Percentiles rank a stretch among this genome's conserved stretches.
These are phyloP conservation scores for Melanophora roralis DNA, from an alignment of 2,888 invertebrate species.

Conservation along the genomic window DNA sequence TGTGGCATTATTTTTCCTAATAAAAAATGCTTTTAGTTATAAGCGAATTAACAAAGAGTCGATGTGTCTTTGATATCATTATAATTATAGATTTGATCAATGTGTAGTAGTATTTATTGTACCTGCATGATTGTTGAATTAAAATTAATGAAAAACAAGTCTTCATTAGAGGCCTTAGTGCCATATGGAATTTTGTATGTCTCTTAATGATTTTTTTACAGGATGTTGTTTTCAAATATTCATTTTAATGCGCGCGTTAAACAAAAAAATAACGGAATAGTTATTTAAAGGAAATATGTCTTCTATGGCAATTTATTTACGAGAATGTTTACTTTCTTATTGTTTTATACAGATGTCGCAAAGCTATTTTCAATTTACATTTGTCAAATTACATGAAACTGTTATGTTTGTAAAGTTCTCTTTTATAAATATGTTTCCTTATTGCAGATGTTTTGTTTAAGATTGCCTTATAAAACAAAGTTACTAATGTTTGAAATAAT, in stretches of 20 bases:
- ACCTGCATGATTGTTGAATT: background rate
- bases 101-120: no score
- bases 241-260: background rate
- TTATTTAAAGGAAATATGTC: background rate
- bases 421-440: background rate
- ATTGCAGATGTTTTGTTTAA: background rate
- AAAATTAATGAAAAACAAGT: constrained; percentile 26
- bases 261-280: constrained; percentile 27
- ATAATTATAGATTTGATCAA: constrained; percentile 16
- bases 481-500: no score
- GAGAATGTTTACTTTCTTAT: background rate
- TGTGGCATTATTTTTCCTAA: constrained; percentile 10
- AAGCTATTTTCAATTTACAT: background rate
- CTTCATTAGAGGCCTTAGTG: background rate
- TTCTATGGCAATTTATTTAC: background rate
- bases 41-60: background rate
- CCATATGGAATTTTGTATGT: constrained; percentile 19
- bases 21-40: background rate
- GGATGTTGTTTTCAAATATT: constrained; percentile 27
- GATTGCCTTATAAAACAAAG: no score
- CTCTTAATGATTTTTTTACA: constrained; percentile 31
- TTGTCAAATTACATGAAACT: constrained; percentile 17
- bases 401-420: constrained; percentile 34
- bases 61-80: constrained; percentile 49
- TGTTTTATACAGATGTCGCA: constrained; percentile 8